Conservation (phyloP, 2,113 vertebrate species). For the sheep (Ovis aries) region ARS-UI_Ramb_v3.0 NC_056054.1:98135001-98135500, state of each 20-base stretch:
- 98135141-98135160: not conserved
- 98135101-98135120: not conserved
- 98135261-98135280: not conserved
- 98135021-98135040: not conserved
- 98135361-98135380: not conserved
- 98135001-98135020: not conserved
- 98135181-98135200: not conserved
- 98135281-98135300: not conserved
- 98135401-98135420: too few species aligned
- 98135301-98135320: not conserved
- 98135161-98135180: not conserved
- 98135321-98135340: not conserved
- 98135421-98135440: too few species aligned
- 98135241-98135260: not conserved
- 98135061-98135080: not conserved
- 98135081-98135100: not conserved
- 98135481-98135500: fast-evolving
- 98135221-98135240: not conserved
- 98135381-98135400: not conserved
- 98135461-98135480: too few species aligned
- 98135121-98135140: not conserved
- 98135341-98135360: not conserved
- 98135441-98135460: too few species aligned
- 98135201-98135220: not conserved
- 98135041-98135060: not conserved